A percentile compares a stretch with the other conserved stretches of the same genome.
phyloP scores from a whole-genome alignment of 2,797 vertebrate genomes.

The Odontamblyopus rebecca region DNA sequence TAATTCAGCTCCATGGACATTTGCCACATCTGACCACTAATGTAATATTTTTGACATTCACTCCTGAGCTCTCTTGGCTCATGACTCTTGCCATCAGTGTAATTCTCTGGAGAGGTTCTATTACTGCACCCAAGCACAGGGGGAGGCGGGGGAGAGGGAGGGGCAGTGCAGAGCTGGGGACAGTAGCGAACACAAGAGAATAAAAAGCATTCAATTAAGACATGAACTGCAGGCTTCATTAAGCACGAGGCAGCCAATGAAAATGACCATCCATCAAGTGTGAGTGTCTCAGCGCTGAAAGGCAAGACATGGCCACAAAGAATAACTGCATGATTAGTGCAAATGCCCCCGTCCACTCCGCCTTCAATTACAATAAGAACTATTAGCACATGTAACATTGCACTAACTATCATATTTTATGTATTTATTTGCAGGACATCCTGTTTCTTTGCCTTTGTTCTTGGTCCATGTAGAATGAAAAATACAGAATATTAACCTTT shows the following conservation, averaged over 20 bases:
- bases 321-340: conserved; percentile 13
- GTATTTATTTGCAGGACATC: not conserved
- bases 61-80: not conserved
- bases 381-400: not conserved
- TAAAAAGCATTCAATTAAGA: conserved; percentile 87
- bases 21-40: no score
- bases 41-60: no score
- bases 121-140: conserved; percentile 19
- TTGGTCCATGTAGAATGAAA: not conserved
- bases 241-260: conserved; percentile 83
- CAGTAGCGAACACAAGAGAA: conserved; percentile 60
- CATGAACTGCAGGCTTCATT: conserved; percentile 87
- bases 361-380: conserved; percentile 21
- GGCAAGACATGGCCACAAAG: conserved; percentile 34
- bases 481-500: not conserved
- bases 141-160: not conserved
- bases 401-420: not conserved
- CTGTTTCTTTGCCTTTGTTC: not conserved
- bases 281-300: conserved; percentile 64
- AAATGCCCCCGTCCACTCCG: conserved; percentile 8
- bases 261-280: conserved; percentile 84
- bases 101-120: not conserved
- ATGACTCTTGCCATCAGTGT: not conserved
- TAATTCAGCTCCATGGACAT: no score
- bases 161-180: not conserved